Base-by-base conservation (phyloP, 2,888 invertebrate species). In the Minunthozetes semirufus region DNA sequence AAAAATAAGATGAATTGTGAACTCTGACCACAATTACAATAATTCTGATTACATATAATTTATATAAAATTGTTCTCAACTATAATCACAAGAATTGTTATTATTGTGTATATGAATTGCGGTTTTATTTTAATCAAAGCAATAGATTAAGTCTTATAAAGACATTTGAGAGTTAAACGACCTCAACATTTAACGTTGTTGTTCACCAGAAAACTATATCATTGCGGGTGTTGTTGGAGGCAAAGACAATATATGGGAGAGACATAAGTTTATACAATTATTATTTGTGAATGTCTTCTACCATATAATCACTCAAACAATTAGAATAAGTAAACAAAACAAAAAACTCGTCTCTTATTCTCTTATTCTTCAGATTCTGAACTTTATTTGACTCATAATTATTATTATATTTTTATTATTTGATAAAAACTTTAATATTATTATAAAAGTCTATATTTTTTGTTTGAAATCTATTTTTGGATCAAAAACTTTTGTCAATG, bases 211-310 rank as follows among this genome's bases (percentile, higher is more conserved):
- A 42, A 48, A 46, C 17, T 11, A 68, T 68, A 68, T 68, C 42
- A 68, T 68, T 68, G 63, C 63, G 63, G 63, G 63, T 63, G 63
- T 66, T 66, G 66, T 66, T 70, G 46, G 33, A 63, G 38, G 33
- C 42, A 42, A 42, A 42, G 42, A 42, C 42, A 42, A 53, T 53
- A 53, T 19, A 53, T 53, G 53, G 53, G 53, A 19, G 53, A 53
- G 53, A 53, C 53, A 53, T 53, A 22, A 53, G 53, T 53, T 22
- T 53, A 53, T 19, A 53, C 22, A 53, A 53, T 53, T 2, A 19
- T 53, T 19, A 19, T 19, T n/a, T 53, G 22, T 53, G 22, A 53
- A 42, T 42, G 42, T 42, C 42, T 38, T 66, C 63, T 33, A 66
- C 1, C 33, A 19, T 66, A 66, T 66, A 66, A 66, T 66, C 63